phyloP scores from a whole-genome alignment of 2,888 invertebrate genomes.

The Sinopyrophorus schimmeli region DNA sequence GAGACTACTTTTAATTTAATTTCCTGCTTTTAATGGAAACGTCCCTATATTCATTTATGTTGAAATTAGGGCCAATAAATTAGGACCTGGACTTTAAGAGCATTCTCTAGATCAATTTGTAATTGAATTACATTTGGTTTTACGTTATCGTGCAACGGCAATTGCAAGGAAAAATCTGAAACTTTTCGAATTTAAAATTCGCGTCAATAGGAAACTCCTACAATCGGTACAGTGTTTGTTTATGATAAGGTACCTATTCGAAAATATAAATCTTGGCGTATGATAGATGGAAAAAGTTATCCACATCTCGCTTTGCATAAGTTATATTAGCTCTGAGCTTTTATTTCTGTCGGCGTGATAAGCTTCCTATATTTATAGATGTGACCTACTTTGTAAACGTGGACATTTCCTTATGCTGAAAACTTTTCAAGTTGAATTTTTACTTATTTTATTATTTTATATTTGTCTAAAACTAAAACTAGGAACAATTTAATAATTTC shows the following conservation, averaged over 20 bases:
- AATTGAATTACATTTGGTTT: constrained; percentile 18
- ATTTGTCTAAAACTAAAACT: no score
- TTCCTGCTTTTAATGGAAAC: constrained; percentile 19
- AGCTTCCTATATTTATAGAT: constrained; percentile 39
- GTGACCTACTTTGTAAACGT: constrained; percentile 32
- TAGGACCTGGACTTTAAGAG: constrained; percentile 22
- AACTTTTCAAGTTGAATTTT: no score
- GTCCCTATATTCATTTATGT: constrained; percentile 22
- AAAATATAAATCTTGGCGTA: constrained; percentile 25
- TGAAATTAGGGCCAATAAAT: constrained; percentile 25
- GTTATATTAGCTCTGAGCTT: constrained; percentile 39
- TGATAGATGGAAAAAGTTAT: constrained; percentile 33
- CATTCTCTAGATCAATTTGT: constrained; percentile 19
- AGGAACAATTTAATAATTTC: no score
- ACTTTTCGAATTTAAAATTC: neutral
- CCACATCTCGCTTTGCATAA: constrained; percentile 34
- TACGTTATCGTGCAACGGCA: constrained; percentile 10
- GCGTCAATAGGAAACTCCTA: neutral
- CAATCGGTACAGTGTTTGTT: constrained; percentile 19
- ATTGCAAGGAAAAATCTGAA: neutral
- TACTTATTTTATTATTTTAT: no score
- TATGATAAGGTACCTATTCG: constrained; percentile 21
- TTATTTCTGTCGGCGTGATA: constrained; percentile 45
- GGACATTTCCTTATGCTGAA: constrained; percentile 14
- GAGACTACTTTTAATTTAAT: constrained; percentile 21